Percentiles rank a stretch among this genome's conserved stretches.
Conservation (phyloP, 1,140 invertebrate species). For the Zaprionus ornatus region DNA sequence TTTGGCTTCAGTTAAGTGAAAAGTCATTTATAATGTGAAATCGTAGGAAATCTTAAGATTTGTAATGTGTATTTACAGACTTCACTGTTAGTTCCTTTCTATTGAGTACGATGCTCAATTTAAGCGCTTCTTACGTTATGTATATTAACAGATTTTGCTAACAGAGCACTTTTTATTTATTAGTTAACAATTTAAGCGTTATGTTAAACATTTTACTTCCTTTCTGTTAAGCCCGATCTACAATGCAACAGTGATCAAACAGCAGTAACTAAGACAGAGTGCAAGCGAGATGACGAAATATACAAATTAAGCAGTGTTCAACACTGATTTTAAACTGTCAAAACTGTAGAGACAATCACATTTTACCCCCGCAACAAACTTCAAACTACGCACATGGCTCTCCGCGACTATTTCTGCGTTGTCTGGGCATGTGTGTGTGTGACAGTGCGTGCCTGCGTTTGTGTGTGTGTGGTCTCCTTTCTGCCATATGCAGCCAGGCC, state of each 20-base stretch:
- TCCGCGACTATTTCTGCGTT: neutral
- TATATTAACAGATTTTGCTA: too few relatives aligned
- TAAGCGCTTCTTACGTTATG: too few relatives aligned
- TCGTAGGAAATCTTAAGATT: neutral
- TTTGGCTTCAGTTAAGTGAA: neutral
- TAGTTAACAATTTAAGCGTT: neutral
- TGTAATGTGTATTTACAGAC: neutral
- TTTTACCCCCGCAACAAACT: neutral
- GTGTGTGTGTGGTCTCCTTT: neutral
- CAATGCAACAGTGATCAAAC: neutral
- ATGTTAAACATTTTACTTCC: neutral
- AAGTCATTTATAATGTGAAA: neutral
- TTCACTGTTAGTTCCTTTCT: neutral
- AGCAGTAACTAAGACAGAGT: neutral
- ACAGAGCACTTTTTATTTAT: too few relatives aligned
- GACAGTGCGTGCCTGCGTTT: neutral
- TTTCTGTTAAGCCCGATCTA: too few relatives aligned
- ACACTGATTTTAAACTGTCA: neutral
- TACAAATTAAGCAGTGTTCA: neutral
- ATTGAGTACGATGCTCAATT: too few relatives aligned
- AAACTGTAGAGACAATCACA: neutral
- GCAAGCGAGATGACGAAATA: neutral
- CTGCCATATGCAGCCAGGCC: slow-evolving; percentile 36
- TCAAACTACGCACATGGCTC: neutral
- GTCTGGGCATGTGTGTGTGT: neutral